phyloP scores from a whole-genome alignment of 2,888 invertebrate genomes.

The Pseudeuparius sepicola region DNA sequence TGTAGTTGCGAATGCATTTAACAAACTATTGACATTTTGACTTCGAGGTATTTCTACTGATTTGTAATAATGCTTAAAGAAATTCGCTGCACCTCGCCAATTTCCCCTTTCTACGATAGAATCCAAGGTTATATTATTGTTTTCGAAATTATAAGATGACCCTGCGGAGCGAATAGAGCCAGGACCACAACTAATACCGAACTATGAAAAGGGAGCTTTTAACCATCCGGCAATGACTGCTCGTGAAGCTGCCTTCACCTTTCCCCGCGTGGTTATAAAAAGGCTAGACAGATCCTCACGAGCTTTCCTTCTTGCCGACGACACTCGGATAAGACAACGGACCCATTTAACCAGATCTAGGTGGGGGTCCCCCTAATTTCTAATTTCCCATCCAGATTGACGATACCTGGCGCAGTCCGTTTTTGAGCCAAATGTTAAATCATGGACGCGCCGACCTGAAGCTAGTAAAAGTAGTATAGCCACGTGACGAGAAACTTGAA shows the following conservation, averaged over 20 bases:
- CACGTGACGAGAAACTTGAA: conserved; percentile 15
- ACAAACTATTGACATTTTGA: background rate
- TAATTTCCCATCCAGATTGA: conserved; percentile 20
- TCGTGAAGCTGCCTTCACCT: conserved; percentile 14
- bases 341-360: conserved; percentile 17
- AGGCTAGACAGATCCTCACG: conserved; percentile 4
- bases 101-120: conserved; percentile 15
- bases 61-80: conserved; percentile 14
- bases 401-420: conserved; percentile 18
- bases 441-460: conserved; percentile 16
- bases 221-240: conserved; percentile 16
- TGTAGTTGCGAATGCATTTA: background rate
- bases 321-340: conserved; percentile 11
- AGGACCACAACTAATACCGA: conserved; percentile 12
- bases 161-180: conserved; percentile 16
- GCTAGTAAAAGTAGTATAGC: conserved; percentile 17
- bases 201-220: conserved; percentile 11
- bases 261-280: conserved; percentile 18
- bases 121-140: conserved; percentile 14
- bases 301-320: conserved; percentile 7
- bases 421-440: conserved; percentile 24
- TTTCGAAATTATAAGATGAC: conserved; percentile 11
- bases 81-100: conserved; percentile 10
- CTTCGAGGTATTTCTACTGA: background rate
- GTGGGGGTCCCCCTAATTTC: conserved; percentile 4